phyloP scores from a whole-genome alignment of 2,113 vertebrate species.

The Carlito syrichta region DNA sequence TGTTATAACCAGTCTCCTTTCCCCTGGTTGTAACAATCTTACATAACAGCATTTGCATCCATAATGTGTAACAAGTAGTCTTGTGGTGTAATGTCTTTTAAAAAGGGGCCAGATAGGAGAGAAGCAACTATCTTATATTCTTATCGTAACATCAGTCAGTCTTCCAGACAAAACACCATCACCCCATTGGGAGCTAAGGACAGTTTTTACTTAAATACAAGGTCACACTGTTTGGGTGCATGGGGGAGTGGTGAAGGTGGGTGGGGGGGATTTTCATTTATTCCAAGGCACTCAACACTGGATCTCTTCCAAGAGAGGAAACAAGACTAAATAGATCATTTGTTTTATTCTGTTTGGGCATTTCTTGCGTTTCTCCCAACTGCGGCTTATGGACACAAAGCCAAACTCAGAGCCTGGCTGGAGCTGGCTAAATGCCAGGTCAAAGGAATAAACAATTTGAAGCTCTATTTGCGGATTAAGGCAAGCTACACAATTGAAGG shows the following conservation, averaged over 20 bases:
- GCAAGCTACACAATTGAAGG: neutral
- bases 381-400: slow-evolving; percentile 69
- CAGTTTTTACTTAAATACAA: slow-evolving; percentile 62
- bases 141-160: slow-evolving; percentile 32
- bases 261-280: slow-evolving; percentile 56
- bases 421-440: slow-evolving; percentile 65
- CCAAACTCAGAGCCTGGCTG: slow-evolving; percentile 66
- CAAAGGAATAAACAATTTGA: slow-evolving; percentile 56
- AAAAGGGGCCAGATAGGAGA: slow-evolving; percentile 27
- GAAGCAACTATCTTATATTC: slow-evolving; percentile 5
- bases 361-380: slow-evolving; percentile 74
- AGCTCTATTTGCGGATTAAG: slow-evolving; percentile 49
- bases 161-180: slow-evolving; percentile 65
- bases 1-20: slow-evolving; percentile 6
- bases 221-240: slow-evolving; percentile 63
- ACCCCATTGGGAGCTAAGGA: slow-evolving; percentile 29
- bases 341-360: slow-evolving; percentile 76
- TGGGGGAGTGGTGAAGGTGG: neutral
- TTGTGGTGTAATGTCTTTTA: slow-evolving; percentile 19
- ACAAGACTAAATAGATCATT: slow-evolving; percentile 77
- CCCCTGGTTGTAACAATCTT: slow-evolving; percentile 30
- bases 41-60: slow-evolving; percentile 43
- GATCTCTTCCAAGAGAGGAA: slow-evolving; percentile 73
- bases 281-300: slow-evolving; percentile 64
- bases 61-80: slow-evolving; percentile 24